These are phyloP conservation scores for Phragmatobia fuliginosa DNA, from an alignment of 2,888 invertebrate genomes.

Conservation along the genomic window DNA sequence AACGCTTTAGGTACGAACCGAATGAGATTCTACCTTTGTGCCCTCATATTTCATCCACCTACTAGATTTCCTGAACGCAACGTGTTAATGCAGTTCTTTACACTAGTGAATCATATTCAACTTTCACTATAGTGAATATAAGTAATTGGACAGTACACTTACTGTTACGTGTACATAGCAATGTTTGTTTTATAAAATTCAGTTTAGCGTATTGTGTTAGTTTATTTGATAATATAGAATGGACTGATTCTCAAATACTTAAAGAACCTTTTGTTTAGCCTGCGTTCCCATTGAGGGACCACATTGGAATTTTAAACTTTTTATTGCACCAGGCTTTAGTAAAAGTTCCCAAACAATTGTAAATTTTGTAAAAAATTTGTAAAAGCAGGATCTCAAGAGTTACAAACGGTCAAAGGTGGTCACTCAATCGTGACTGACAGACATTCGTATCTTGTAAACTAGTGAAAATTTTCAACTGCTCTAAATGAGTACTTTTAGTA, in stretches of 20 bases:
- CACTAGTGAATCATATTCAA: slow-evolving; percentile 48
- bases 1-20: slow-evolving; percentile 69
- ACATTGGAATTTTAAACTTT: too few species aligned
- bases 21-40: slow-evolving; percentile 79
- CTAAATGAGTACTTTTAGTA: too few species aligned
- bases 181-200: slow-evolving; percentile 75
- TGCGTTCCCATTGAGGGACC: too few species aligned
- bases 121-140: slow-evolving; percentile 60
- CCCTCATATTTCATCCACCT: slow-evolving; percentile 77
- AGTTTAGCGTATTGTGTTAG: slow-evolving; percentile 59
- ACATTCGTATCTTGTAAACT: too few species aligned
- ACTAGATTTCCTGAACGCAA: slow-evolving; percentile 64
- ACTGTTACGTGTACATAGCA: slow-evolving; percentile 67
- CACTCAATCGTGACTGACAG: too few species aligned
- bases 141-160: slow-evolving; percentile 57
- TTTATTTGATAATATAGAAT: slow-evolving; percentile 71
- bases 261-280: slow-evolving; percentile 64
- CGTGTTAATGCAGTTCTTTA: slow-evolving; percentile 47
- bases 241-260: slow-evolving; percentile 64
- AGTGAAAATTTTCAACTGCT: too few species aligned
- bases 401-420: too few species aligned
- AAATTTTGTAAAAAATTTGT: too few species aligned
- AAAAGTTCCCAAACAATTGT: too few species aligned
- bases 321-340: too few species aligned
- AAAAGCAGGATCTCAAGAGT: too few species aligned